phyloP scores from a whole-genome alignment of 2,797 vertebrate species.

The Platalea minor region DNA sequence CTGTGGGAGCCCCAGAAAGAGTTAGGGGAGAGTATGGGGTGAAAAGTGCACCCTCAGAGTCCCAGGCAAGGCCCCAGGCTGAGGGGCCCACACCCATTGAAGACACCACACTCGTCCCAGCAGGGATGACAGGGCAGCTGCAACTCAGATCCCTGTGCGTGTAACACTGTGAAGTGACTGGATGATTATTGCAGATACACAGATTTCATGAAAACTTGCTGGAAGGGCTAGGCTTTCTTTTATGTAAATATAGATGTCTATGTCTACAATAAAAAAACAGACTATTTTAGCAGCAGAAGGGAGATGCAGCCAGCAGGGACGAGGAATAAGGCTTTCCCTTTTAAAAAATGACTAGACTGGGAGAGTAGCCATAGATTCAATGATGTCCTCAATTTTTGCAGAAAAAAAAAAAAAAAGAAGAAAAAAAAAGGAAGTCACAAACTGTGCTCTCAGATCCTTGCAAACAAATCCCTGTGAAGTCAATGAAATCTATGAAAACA shows the following conservation, averaged over 20 bases:
- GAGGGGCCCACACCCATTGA: fast-evolving
- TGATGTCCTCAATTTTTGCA: background rate
- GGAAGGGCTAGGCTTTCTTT: background rate
- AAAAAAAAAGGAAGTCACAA: background rate
- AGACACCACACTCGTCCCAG: fast-evolving
- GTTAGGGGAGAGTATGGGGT: fast-evolving
- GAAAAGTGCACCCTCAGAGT: background rate
- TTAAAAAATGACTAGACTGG: background rate
- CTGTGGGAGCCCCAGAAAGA: background rate
- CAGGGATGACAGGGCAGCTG: fast-evolving
- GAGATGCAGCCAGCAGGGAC: background rate
- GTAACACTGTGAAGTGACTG: background rate
- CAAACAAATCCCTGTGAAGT: background rate
- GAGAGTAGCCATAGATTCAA: background rate
- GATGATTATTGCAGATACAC: background rate
- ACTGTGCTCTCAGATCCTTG: background rate
- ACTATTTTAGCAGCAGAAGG: background rate
- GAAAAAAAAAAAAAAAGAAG: too few relatives aligned
- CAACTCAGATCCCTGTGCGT: fast-evolving
- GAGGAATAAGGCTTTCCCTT: background rate
- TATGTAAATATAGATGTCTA: background rate
- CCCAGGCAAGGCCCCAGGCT: background rate
- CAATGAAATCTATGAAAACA: background rate
- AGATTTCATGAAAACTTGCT: background rate
- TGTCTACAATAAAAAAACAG: background rate